A percentile compares a stretch with the other conserved stretches of the same genome.
These are phyloP conservation scores for Xylophagus ater DNA, from an alignment of 2,888 invertebrate genomes.

Conservation along the genomic window DNA sequence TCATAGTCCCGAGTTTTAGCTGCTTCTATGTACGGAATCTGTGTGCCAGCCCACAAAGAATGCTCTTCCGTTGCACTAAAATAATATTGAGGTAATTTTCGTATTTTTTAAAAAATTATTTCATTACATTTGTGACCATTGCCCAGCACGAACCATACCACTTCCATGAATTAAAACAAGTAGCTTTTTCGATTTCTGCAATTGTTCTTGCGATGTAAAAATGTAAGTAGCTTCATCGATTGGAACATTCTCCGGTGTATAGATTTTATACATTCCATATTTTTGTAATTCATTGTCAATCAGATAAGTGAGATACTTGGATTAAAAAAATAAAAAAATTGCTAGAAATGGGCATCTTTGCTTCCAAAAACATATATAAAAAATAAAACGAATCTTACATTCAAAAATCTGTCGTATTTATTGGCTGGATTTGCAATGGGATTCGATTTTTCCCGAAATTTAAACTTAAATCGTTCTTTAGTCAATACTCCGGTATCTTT, in stretches of 20 bases:
- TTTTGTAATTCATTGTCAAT: conserved; percentile 55
- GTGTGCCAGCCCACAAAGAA: conserved; percentile 58
- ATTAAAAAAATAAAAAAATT: conserved; percentile 4
- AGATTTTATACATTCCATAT: conserved; percentile 43
- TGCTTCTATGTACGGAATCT: conserved; percentile 60
- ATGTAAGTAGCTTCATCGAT: conserved; percentile 48
- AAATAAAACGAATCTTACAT: no score
- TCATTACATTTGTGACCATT: conserved; percentile 69
- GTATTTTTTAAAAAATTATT: conserved; percentile 13
- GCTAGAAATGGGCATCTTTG: no score
- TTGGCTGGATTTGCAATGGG: conserved; percentile 60
- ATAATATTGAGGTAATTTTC: neutral
- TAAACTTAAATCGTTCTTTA: conserved; percentile 51
- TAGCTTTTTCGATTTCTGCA: conserved; percentile 46
- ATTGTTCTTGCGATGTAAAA: conserved; percentile 52
- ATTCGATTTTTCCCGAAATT: conserved; percentile 54
- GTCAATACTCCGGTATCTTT: conserved; percentile 41
- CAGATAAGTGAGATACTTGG: conserved; percentile 51
- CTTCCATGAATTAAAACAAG: conserved; percentile 66
- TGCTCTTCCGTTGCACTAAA: conserved; percentile 67
- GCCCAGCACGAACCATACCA: conserved; percentile 69
- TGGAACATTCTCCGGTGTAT: conserved; percentile 46
- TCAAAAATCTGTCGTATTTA: conserved; percentile 37
- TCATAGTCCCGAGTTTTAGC: conserved; percentile 54
- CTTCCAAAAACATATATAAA: no score